Evolutionary conservation across 2,797 vertebrate genomes (phyloP).

Genomic region (Sitta carolinensis): DNA sequence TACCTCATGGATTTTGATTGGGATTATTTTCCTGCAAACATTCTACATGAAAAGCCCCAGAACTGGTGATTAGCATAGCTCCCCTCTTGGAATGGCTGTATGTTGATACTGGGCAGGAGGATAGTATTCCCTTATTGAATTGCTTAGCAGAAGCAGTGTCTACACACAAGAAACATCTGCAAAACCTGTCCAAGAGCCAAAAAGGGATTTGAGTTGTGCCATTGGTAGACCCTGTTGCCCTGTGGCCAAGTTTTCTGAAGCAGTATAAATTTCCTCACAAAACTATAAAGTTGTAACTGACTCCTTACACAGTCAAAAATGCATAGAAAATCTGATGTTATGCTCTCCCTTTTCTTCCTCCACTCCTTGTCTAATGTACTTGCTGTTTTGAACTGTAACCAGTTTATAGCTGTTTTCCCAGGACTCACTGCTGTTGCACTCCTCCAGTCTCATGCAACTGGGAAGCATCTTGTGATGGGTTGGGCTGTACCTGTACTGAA

Average conservation of each 20-base stretch:
- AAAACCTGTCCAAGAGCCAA: constrained; percentile 1
- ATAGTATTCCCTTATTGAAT: background rate
- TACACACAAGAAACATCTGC: background rate
- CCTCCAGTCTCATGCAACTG: background rate
- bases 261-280: background rate
- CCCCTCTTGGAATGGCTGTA: background rate
- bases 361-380: background rate
- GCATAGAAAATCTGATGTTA: background rate
- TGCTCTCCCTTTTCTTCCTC: background rate
- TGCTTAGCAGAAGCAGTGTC: background rate
- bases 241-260: background rate
- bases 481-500: background rate
- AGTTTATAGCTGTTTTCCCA: background rate
- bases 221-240: background rate
- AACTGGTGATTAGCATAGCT: background rate
- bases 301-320: background rate
- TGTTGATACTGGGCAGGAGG: background rate
- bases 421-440: background rate
- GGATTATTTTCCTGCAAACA: background rate
- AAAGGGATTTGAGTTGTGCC: background rate
- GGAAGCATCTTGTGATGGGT: background rate
- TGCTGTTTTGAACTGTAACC: background rate
- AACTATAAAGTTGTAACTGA: background rate
- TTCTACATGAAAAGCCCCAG: background rate
- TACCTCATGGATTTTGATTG: background rate